A percentile compares a stretch with the other conserved stretches of the same genome.
These are phyloP conservation scores for Sterna hirundo DNA, from an alignment of 2,113 vertebrate genomes.

Conservation along the genomic window DNA sequence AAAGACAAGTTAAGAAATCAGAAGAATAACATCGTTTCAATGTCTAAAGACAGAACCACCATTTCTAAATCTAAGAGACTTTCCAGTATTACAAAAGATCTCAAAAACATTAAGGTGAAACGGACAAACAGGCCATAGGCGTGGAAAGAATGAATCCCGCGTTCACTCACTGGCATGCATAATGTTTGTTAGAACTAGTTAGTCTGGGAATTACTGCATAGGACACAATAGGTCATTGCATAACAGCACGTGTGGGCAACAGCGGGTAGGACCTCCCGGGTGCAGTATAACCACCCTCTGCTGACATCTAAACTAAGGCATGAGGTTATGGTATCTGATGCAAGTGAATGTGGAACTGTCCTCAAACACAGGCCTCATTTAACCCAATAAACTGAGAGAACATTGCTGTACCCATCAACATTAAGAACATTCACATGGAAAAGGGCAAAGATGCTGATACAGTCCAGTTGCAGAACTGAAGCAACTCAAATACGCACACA, in stretches of 20 bases:
- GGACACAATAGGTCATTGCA: not conserved
- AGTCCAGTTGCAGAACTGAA: not conserved
- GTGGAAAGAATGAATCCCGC: not conserved
- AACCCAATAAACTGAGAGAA: not conserved
- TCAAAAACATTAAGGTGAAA: not conserved
- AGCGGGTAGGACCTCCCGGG: not conserved
- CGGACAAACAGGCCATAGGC: not conserved
- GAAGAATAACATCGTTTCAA: not conserved
- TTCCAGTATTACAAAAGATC: not conserved
- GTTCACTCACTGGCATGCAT: not conserved
- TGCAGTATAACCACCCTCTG: not conserved
- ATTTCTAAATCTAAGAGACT: not conserved
- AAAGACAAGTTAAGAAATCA: not conserved
- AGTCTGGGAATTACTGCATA: not conserved
- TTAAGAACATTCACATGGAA: not conserved
- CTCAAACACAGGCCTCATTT: not conserved
- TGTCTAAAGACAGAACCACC: not conserved
- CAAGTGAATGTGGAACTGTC: not conserved
- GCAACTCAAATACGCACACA: not conserved
- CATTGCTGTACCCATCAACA: rapidly evolving
- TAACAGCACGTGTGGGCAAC: not conserved
- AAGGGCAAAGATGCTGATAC: rapidly evolving
- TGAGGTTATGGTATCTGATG: not conserved
- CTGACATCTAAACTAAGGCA: not conserved
- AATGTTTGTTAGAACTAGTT: not conserved